These are phyloP conservation scores for Micrasema longulum DNA, from an alignment of 1,140 invertebrate genomes.

Conservation along the genomic window DNA sequence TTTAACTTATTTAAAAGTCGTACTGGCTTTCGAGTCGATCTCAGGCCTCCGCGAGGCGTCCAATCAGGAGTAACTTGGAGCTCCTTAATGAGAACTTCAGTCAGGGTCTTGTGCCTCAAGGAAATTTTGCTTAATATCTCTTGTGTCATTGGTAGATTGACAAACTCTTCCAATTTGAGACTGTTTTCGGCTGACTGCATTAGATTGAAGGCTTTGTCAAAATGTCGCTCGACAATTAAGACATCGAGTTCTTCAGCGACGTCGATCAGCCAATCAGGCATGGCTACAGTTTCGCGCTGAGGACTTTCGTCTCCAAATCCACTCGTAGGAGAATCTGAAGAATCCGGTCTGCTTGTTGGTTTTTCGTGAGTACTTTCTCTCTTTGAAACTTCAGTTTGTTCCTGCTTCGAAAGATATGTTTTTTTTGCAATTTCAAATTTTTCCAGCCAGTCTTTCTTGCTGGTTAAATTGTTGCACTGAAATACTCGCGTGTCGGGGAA, in stretches of 20 bases:
- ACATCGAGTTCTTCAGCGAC: conserved; percentile 96
- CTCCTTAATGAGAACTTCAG: conserved; percentile 89
- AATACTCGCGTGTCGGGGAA: conserved; percentile 94
- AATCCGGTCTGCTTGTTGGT: conserved; percentile 62
- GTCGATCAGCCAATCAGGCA: conserved; percentile 92
- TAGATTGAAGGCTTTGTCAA: conserved; percentile 92
- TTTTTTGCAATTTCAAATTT: conserved; percentile 94
- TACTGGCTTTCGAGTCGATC: conserved; percentile 87
- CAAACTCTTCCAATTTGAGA: conserved; percentile 63
- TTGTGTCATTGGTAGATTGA: conserved; percentile 59
- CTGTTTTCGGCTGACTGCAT: conserved; percentile 73
- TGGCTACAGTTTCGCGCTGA: conserved; percentile 68
- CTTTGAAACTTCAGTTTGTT: conserved; percentile 69
- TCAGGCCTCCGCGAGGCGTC: conserved; percentile 92
- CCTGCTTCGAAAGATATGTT: conserved; percentile 78
- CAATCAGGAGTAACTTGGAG: conserved; percentile 88
- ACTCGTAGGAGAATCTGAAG: conserved; percentile 63
- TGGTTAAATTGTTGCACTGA: conserved; percentile 86
- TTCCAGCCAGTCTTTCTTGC: conserved; percentile 95
- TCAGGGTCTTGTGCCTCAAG: conserved; percentile 80
- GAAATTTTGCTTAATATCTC: conserved; percentile 72
- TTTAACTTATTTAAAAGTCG: conserved; percentile 88
- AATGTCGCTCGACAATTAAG: conserved; percentile 95
- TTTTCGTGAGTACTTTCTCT: conserved; percentile 57
- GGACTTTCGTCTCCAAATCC: conserved; percentile 67